A percentile compares a stretch with the other conserved stretches of the same genome.
phyloP scores from a whole-genome alignment of 2,888 invertebrate genomes.

The Pammene aurita region DNA sequence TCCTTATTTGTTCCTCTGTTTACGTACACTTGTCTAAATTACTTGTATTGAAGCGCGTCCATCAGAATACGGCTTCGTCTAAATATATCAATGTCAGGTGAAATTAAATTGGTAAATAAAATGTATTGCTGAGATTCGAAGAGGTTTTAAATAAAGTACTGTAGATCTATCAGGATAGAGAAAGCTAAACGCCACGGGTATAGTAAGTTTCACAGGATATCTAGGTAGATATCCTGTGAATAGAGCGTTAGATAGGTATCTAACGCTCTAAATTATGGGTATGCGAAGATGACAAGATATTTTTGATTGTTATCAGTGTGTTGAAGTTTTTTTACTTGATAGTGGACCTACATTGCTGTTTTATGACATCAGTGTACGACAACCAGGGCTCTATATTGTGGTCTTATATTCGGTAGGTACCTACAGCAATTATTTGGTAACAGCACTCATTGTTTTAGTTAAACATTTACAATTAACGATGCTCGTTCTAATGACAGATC shows the following conservation, averaged over 20 bases:
- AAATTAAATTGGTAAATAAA: conserved; percentile 26
- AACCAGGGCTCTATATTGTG: too few relatives aligned
- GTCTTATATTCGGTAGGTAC: too few relatives aligned
- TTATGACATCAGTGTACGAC: too few relatives aligned
- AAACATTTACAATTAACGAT: too few relatives aligned
- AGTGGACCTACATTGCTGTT: too few relatives aligned
- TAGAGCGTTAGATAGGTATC: too few relatives aligned
- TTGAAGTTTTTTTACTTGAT: too few relatives aligned
- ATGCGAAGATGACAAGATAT: background rate
- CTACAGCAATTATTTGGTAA: too few relatives aligned
- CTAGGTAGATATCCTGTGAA: too few relatives aligned
- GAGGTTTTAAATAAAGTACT: conserved; percentile 39
- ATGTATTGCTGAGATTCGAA: conserved; percentile 34
- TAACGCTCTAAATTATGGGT: background rate
- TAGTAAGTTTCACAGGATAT: background rate
- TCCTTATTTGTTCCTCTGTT: conserved; percentile 49
- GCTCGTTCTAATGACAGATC: too few relatives aligned
- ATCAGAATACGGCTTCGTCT: conserved; percentile 11
- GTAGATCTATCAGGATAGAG: conserved; percentile 15
- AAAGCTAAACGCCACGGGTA: background rate
- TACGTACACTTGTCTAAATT: conserved; percentile 44
- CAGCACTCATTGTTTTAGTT: too few relatives aligned
- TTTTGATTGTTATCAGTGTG: too few relatives aligned
- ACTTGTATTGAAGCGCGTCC: conserved; percentile 37
- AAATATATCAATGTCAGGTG: conserved; percentile 34